Base-by-base conservation (phyloP, 2,113 vertebrate species). In the Hippocampus barbouri region DNA sequence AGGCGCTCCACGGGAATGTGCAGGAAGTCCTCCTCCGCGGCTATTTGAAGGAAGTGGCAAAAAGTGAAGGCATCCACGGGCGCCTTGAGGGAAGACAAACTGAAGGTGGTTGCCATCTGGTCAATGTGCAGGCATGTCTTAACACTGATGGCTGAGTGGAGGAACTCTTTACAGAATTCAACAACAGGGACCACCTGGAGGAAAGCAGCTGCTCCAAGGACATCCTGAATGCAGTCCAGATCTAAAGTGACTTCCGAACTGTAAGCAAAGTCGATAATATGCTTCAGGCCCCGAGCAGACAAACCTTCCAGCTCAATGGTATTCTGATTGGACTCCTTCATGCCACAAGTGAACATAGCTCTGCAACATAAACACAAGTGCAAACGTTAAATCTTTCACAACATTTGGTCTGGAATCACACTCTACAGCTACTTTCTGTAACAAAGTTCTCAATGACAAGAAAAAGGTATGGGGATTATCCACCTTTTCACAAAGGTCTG, bases 321-420 rank as follows among this genome's bases (percentile, higher is more conserved):
- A 0, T 95, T 94, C 86, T 98, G 97, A 86, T 86, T 95, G 10
- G 95, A 93, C 89, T 99, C 97, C 63, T 94, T 91, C 97, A 99
- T 99, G 69, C 97, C 97, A 0, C 97, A 96, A 0, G 97, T 98
- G 89, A 99, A 99, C 97, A 99, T 98, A 0, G 96, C 97, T 91
- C 97, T 99, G 90, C 21, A 74, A 90, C 75, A 67, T 51, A 77
- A 83, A 51, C 72, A 67, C 4, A 43, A 71, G 16, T 12, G 23
- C 41, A 66, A 66, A 16, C 1, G n/a, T n/a, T 25, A 25, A 43
- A 41, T 65, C 40, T 65, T 65, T 43, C 16, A 64, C 12, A n/a
- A 41, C 9, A 41, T 41, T 64, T 21, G 5, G 10, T 21, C 21
- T 43, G 38, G n/a, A n/a, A 34, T 34, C 59, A 61, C 18, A 21